phyloP scores from a whole-genome alignment of 1,140 invertebrate species.

The Melanaphis sacchari region DNA sequence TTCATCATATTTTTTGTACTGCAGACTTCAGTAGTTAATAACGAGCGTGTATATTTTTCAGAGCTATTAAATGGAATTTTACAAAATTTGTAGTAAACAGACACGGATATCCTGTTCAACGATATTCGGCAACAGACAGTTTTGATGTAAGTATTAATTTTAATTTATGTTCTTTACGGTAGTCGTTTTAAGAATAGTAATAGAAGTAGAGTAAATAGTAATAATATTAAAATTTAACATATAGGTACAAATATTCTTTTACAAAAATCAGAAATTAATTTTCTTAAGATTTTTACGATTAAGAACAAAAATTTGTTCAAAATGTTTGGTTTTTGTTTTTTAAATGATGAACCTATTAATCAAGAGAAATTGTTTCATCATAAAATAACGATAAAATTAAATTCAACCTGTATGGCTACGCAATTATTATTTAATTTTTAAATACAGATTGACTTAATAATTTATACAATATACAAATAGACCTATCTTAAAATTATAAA shows the following conservation, averaged over 20 bases:
- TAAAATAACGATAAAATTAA: no score
- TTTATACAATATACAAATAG: no score
- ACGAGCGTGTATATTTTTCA: constrained; percentile 61
- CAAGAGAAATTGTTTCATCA: no score
- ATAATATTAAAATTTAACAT: not conserved
- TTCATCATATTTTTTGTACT: not conserved
- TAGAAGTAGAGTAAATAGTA: not conserved
- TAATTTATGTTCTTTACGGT: not conserved
- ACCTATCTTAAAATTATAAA: not conserved
- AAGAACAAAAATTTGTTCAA: no score
- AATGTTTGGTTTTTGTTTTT: no score
- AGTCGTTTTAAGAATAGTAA: not conserved
- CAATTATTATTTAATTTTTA: no score
- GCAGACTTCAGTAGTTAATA: not conserved
- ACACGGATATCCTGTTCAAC: constrained; percentile 81
- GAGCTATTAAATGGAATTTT: constrained; percentile 96
- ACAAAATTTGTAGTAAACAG: constrained; percentile 92
- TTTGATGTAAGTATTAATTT: not conserved
- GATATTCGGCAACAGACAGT: constrained; percentile 66
- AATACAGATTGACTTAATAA: no score
- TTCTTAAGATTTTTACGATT: no score
- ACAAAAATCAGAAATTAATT: no score
- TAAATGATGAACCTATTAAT: no score
- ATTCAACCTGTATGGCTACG: no score
- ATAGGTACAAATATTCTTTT: no score